These are phyloP conservation scores for Leptothorax acervorum DNA, from an alignment of 2,888 invertebrate genomes.

Conservation along the genomic window DNA sequence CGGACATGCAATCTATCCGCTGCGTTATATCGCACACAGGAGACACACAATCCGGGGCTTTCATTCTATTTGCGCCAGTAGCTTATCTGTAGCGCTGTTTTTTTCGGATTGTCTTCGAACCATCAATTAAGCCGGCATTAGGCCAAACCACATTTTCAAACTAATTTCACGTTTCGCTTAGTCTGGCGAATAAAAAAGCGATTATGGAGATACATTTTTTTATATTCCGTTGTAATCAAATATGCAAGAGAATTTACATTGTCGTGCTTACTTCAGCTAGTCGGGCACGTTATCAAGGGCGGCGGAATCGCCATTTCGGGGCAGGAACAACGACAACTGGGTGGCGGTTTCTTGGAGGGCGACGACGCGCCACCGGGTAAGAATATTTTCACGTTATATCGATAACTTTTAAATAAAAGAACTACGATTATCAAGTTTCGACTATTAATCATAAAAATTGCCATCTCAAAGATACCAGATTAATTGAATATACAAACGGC, in stretches of 20 bases:
- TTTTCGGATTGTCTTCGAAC: background rate
- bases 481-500: background rate
- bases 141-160: background rate
- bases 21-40: background rate
- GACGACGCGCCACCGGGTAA: slow-evolving; percentile 86
- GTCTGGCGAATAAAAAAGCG: background rate
- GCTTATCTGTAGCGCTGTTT: background rate
- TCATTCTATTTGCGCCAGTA: slow-evolving; percentile 13
- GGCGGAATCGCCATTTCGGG: slow-evolving; percentile 92
- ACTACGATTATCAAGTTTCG: background rate
- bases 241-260: background rate
- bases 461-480: background rate
- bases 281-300: slow-evolving; percentile 91
- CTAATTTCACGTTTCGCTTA: background rate
- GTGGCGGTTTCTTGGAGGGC: slow-evolving; percentile 87
- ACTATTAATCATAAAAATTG: background rate
- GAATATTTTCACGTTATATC: background rate
- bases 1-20: slow-evolving; percentile 44
- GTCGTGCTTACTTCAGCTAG: slow-evolving; percentile 87
- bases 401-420: background rate
- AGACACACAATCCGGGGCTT: slow-evolving; percentile 4
- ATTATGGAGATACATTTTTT: background rate
- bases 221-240: background rate
- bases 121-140: slow-evolving; percentile 3
- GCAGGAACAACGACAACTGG: slow-evolving; percentile 89